A percentile compares a stretch with the other conserved stretches of the same genome.
These are phyloP conservation scores for Hirundo rustica DNA, from an alignment of 2,797 vertebrate genomes.

Conservation along the genomic window DNA sequence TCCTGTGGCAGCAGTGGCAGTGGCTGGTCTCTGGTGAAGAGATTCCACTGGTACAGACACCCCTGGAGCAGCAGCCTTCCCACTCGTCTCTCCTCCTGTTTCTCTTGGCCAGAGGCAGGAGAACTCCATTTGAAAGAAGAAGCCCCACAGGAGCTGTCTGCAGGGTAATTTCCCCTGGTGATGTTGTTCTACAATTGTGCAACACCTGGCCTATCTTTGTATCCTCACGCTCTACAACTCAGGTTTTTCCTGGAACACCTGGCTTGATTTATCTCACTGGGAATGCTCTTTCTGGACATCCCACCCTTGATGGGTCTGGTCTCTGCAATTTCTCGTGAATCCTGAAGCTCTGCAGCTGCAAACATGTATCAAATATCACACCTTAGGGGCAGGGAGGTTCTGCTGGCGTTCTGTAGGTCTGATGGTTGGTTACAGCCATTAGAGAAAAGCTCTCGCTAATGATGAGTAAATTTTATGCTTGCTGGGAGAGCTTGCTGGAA, in stretches of 20 bases:
- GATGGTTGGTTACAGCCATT: neutral
- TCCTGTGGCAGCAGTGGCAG: neutral
- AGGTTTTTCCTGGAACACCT: neutral
- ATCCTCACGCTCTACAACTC: neutral
- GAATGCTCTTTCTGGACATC: neutral
- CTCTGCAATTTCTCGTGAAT: neutral
- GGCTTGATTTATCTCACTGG: neutral
- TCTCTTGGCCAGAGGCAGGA: neutral
- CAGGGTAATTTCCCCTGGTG: neutral
- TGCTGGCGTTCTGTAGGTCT: neutral
- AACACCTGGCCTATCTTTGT: neutral
- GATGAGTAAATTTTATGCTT: neutral
- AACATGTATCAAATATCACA: rapidly evolving
- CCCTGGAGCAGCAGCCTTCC: neutral
- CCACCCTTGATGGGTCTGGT: neutral
- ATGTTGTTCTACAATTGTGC: neutral
- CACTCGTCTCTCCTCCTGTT: neutral
- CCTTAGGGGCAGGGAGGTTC: neutral
- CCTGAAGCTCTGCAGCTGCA: neutral
- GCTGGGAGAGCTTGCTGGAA: neutral
- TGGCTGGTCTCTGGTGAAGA: neutral
- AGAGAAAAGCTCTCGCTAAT: neutral
- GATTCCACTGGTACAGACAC: neutral
- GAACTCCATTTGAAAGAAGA: neutral
- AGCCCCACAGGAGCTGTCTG: neutral